A percentile compares a stretch with the other conserved stretches of the same genome.
Evolutionary conservation across 1,140 invertebrate species (phyloP).

Genomic region (Tetramorium simillimum): DNA sequence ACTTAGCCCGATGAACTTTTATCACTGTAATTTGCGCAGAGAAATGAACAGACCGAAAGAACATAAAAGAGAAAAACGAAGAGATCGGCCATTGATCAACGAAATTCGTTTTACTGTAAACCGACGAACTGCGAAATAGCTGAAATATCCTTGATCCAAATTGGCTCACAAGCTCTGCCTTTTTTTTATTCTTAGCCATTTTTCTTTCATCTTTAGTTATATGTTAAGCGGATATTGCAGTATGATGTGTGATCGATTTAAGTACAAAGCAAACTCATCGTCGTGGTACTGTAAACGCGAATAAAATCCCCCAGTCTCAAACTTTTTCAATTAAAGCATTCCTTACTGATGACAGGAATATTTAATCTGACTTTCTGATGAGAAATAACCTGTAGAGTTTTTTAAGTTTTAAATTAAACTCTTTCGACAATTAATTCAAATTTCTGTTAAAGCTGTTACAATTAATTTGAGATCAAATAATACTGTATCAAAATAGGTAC

Average conservation of each 20-base stretch:
- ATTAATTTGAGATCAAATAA: not conserved
- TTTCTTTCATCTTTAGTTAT: constrained; percentile 64
- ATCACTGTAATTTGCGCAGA: constrained; percentile 11
- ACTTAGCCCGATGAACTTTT: not conserved
- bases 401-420: constrained; percentile 8
- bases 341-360: not conserved
- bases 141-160: constrained; percentile 69
- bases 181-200: constrained; percentile 49
- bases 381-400: not conserved
- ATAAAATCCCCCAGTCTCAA: constrained; percentile 1
- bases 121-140: constrained; percentile 67
- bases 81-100: not conserved
- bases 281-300: not conserved
- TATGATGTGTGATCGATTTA: constrained; percentile 39
- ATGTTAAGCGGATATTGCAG: constrained; percentile 67
- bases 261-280: not conserved
- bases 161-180: constrained; percentile 53
- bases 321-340: constrained; percentile 32
- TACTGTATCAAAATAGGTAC: not conserved
- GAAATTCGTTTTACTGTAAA: constrained; percentile 32
- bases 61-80: not conserved
- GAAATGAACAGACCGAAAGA: not conserved
- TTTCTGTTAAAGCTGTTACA: not conserved
- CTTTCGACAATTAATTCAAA: constrained; percentile 2
- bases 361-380: constrained; percentile 21